These are phyloP conservation scores for Dermochelys coriacea DNA, from an alignment of 2,797 vertebrate species.

Conservation along the genomic window DNA sequence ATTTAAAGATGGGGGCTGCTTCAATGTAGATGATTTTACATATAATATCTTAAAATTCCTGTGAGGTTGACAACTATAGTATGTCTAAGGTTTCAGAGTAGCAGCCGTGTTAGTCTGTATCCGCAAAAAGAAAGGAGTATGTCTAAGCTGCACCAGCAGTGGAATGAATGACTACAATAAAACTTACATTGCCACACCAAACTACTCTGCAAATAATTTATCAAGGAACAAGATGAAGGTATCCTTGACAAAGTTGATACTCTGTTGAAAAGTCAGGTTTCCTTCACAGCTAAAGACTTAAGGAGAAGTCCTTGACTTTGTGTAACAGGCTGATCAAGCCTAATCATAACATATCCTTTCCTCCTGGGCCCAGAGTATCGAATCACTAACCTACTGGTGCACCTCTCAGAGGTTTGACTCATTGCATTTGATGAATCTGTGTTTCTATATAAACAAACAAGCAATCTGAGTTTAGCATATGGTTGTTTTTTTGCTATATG, in stretches of 20 bases:
- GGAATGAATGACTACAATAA: background rate
- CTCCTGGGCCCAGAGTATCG: background rate
- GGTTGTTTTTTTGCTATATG: background rate
- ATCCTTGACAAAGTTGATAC: background rate
- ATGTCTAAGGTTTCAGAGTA: background rate
- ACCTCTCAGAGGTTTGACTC: background rate
- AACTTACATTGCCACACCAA: background rate
- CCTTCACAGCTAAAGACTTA: background rate
- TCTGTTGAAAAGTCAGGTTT: background rate
- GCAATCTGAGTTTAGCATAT: background rate
- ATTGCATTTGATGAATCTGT: background rate
- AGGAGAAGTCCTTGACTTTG: background rate
- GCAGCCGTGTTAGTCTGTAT: too few species aligned
- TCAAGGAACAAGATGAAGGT: background rate
- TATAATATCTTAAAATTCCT: background rate
- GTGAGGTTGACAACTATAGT: background rate
- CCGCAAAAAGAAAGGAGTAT: background rate
- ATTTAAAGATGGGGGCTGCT: background rate
- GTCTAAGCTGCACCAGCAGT: background rate
- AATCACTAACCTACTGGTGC: background rate
- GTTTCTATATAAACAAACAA: background rate
- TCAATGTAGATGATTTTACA: background rate
- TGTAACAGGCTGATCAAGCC: background rate
- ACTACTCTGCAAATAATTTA: background rate
- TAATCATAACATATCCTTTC: background rate